Evolutionary conservation across 1,140 invertebrate genomes (phyloP), one percentile per base, ranked within the genome.

Genomic region (Zaprionus gabonicus): DNA sequence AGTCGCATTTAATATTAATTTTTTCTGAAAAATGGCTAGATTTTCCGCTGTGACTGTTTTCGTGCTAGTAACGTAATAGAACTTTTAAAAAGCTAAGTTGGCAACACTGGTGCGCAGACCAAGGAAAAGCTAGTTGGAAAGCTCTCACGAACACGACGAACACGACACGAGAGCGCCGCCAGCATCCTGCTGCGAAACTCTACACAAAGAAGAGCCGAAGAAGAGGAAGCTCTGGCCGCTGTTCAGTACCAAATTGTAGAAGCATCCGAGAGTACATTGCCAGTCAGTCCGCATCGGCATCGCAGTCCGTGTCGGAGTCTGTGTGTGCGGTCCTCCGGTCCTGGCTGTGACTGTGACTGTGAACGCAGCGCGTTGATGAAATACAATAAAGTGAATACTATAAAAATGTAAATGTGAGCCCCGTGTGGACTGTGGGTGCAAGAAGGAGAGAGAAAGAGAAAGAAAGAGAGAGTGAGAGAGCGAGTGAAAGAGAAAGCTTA

Each of bases 291-390:
- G 55, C n/a, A 46, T 46, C 41, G 41, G 41, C 41, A 44, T 46
- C 41, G 41, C 41, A 46, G 41, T 46, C 41, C n/a, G 49, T 81
- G 86, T 91, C 86, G 76, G 86, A 90, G 82, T 80, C 78, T 83
- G 82, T 86, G 74, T 81, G 74, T 81, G 86, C 46, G 20, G 17
- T 51, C 20, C 46, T 51, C 20, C 46, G 17, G 46, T 51, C 46
- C n/a, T 17, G n/a, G 9, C 46, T 51, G 46, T 51, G 46, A 51
- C 46, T 25, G 46, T 51, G 80, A 68, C 70, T 74, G 84, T 68
- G 71, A 82, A 86, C 80, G 75, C 82, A 78, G 68, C 86, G 71
- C 76, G 82, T 70, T 57, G 68, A 78, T 72, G 49, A 62, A 72
- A 75, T 67, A 70, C 60, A 71, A 80, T 46, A 68, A 82, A 80